Percentiles rank a stretch among this genome's conserved stretches.
Evolutionary conservation across 2,797 vertebrate species (phyloP).

Genomic region (Lepus oiostolus): DNA sequence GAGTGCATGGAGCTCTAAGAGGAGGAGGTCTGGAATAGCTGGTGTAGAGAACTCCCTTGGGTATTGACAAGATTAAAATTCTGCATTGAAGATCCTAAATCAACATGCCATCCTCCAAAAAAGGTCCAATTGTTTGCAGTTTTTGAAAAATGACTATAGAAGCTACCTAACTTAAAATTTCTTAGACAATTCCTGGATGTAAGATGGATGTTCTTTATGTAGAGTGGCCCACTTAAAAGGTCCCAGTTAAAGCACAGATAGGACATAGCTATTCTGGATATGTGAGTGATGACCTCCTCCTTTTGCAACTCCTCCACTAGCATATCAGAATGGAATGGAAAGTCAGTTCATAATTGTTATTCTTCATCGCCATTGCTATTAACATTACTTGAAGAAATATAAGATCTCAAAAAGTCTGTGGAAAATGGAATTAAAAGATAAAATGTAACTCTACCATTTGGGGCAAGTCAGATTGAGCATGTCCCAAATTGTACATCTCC

Average conservation of each 20-base stretch:
- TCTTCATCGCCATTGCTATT: constrained; percentile 41
- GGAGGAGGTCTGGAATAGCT: constrained; percentile 4
- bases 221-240: constrained; percentile 65
- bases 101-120: constrained; percentile 69
- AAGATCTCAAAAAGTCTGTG: no score
- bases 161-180: constrained; percentile 70
- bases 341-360: background rate
- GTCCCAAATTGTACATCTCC: no score
- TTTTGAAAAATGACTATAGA: constrained; percentile 77
- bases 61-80: constrained; percentile 39
- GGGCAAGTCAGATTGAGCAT: no score
- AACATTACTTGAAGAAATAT: constrained; percentile 51
- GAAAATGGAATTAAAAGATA: no score
- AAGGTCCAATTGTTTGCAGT: constrained; percentile 59
- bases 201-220: constrained; percentile 68
- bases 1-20: background rate
- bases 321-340: constrained; percentile 2
- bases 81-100: constrained; percentile 41
- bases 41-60: background rate
- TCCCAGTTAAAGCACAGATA: constrained; percentile 16
- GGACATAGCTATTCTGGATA: constrained; percentile 6
- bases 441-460: no score
- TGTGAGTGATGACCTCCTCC: constrained; percentile 8
- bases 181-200: background rate
- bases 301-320: background rate